Conservation (phyloP, 2,113 vertebrate genomes). For the Amia ocellicauda region DNA sequence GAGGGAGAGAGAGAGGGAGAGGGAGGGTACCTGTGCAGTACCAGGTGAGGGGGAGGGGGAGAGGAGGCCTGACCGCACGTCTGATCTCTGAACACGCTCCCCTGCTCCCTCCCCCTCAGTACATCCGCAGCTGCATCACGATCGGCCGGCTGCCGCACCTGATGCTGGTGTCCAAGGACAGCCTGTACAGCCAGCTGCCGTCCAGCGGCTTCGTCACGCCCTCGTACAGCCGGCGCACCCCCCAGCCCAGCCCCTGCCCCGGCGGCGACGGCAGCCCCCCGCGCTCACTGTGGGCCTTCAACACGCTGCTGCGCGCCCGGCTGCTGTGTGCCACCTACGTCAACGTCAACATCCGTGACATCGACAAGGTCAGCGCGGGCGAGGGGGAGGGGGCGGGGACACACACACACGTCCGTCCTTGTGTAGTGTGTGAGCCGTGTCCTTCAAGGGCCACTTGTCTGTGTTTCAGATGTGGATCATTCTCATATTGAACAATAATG, state of each 20-base stretch:
- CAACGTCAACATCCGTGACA: slow-evolving; percentile 75
- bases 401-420: too few relatives aligned
- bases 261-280: slow-evolving; percentile 49
- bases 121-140: slow-evolving; percentile 66
- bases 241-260: slow-evolving; percentile 65
- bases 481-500: too few relatives aligned
- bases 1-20: neutral
- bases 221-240: slow-evolving; percentile 70
- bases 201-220: slow-evolving; percentile 65
- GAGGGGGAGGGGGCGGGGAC: neutral
- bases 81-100: too few relatives aligned
- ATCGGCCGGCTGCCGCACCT: slow-evolving; percentile 71
- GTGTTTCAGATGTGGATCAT: too few relatives aligned
- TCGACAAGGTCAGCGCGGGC: slow-evolving; percentile 62
- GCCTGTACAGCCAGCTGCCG: slow-evolving; percentile 69
- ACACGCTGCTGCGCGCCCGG: slow-evolving; percentile 61
- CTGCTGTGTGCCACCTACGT: slow-evolving; percentile 75
- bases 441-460: too few relatives aligned
- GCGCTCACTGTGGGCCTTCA: slow-evolving; percentile 69
- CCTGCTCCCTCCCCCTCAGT: slow-evolving; percentile 41
- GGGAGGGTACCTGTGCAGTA: too few relatives aligned
- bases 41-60: neutral
- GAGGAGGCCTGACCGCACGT: neutral
- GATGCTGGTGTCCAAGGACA: slow-evolving; percentile 74
- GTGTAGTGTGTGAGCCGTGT: too few relatives aligned